Percentiles rank a stretch among this genome's conserved stretches.
These are phyloP conservation scores for Baryphthengus martii DNA, from an alignment of 2,113 vertebrate species.

Conservation along the genomic window DNA sequence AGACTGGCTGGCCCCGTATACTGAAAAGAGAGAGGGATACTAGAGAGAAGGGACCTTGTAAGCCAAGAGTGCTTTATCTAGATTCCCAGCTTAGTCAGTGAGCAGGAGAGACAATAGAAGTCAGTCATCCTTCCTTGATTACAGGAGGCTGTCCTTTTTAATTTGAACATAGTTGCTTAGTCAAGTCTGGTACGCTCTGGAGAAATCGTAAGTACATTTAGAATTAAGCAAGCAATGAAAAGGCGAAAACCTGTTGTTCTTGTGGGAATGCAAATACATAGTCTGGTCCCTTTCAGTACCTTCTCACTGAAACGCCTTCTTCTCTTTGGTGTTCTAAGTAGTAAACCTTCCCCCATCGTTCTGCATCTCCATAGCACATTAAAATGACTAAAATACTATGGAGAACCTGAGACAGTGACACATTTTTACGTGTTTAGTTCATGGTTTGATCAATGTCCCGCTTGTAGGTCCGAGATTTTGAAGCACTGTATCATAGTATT, in stretches of 20 bases:
- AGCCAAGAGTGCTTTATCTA: not conserved
- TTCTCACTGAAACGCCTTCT: not conserved
- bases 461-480: not conserved
- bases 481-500: not conserved
- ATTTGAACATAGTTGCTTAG: not conserved
- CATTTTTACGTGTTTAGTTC: not conserved
- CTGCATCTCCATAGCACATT: not conserved
- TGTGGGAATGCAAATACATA: not conserved
- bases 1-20: not conserved
- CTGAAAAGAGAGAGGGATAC: not conserved
- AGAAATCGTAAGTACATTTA: not conserved
- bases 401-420: not conserved
- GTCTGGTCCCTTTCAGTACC: not conserved
- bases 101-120: not conserved
- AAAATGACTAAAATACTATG: not conserved
- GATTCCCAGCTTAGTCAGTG: not conserved
- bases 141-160: not conserved
- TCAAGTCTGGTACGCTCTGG: not conserved
- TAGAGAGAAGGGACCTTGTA: not conserved
- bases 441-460: not conserved
- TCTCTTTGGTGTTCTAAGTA: not conserved
- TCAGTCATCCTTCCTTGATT: not conserved
- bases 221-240: not conserved
- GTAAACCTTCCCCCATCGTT: not conserved
- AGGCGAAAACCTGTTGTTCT: not conserved